phyloP scores from a whole-genome alignment of 2,888 invertebrate species.

The Eubasilissa splendida region DNA sequence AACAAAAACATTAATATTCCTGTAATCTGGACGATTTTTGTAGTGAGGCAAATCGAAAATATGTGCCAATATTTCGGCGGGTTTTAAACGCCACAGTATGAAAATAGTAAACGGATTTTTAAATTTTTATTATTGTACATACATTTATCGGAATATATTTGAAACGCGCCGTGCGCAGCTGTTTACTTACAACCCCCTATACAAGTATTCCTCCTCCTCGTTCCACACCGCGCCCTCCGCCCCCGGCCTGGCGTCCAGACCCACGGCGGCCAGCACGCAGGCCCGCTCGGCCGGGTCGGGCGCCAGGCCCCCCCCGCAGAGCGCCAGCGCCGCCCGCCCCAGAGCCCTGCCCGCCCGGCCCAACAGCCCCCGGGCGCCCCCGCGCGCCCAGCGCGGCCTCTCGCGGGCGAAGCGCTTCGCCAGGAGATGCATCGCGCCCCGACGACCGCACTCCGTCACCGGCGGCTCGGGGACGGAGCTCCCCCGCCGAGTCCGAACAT shows the following conservation, averaged over 20 bases:
- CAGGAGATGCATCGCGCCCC: constrained; percentile 37
- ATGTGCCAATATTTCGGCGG: no score
- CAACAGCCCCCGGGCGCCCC: constrained; percentile 55
- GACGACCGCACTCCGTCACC: not conserved
- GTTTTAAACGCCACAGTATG: no score
- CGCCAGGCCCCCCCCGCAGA: constrained; percentile 44
- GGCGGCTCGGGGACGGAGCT: not conserved
- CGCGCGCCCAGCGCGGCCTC: constrained; percentile 12
- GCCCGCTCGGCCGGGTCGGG: constrained; percentile 51
- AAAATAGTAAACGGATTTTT: no score
- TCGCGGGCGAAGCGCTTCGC: constrained; percentile 44
- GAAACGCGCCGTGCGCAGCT: not conserved
- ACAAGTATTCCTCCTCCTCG: not conserved
- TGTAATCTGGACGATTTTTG: no score
- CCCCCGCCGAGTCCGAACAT: no score
- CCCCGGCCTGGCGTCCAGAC: constrained; percentile 53
- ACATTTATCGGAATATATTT: no score
- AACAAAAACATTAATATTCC: no score
- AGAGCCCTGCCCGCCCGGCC: constrained; percentile 61
- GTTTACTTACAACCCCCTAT: constrained; percentile 16
- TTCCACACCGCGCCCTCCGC: constrained; percentile 3
- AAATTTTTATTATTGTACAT: no score
- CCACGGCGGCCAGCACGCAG: constrained; percentile 68
- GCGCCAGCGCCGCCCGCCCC: constrained; percentile 23
- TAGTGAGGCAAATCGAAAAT: no score